Evolutionary conservation across 2,113 vertebrate genomes (phyloP), one percentile per base, ranked within the genome.

Genomic region (Clarias macrocephalus): DNA sequence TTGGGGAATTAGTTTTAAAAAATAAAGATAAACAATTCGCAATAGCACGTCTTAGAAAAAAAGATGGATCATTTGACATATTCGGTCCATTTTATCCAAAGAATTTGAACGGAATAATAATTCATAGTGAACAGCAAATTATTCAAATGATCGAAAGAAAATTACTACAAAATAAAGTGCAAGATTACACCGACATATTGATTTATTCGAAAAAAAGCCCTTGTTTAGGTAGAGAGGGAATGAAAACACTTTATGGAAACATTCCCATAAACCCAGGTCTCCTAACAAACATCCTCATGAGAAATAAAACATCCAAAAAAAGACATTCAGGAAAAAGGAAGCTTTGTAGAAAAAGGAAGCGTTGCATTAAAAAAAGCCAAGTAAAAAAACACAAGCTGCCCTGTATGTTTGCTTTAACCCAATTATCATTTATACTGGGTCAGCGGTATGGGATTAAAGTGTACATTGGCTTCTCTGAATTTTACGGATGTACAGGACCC

Each of bases 401-500:
- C 33, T 73, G 70, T 7, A 73, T 73, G 30, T 9, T 42, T 33
- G 6, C 18, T 0, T 37, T 73, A 73, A 0, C 1, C 30, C 5
- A 0, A 21, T 73, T 73, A 42, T 30, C 70, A 33, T 73, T 30
- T 73, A 9, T 8, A 18, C 70, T 73, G 70, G n/a, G 16, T 21
- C 30, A 37, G 18, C 6, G 1, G 0, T 42, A 42, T 73, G 28
- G 28, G 37, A 73, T 73, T 73, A 73, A 37, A 73, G 37, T 37
- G 18, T 21, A 73, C 16, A 37, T 42, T 37, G 70, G 28, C 18
- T 73, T 73, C 18, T 73, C 70, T 9, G 37, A 73, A 73, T 33
- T 19, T 73, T 73, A 73, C 42, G 33, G 70, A 73, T 73, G 30
- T 73, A 37, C 70, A 73, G 70, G 70, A 73, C 37, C 70, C 13